Evolutionary conservation across 2,888 invertebrate species (phyloP).

Genomic region (Scaptomyza reducta): DNA sequence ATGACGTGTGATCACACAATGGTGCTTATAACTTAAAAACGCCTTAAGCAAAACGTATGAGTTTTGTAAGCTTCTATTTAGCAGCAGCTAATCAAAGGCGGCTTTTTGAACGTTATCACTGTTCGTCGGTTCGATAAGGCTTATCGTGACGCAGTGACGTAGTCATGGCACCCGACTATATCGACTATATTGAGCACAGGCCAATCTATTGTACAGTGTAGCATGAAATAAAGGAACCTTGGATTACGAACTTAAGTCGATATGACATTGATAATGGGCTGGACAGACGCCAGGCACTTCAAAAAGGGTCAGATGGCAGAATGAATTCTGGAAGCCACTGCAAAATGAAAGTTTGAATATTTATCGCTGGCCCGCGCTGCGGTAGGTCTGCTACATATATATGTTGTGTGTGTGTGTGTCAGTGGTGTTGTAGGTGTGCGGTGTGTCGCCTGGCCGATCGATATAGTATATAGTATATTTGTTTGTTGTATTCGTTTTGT

Average conservation of each 20-base stretch:
- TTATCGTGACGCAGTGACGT: slow-evolving; percentile 46
- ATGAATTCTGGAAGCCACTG: slow-evolving; percentile 65
- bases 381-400: slow-evolving; percentile 51
- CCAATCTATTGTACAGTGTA: slow-evolving; percentile 17
- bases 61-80: slow-evolving; percentile 7
- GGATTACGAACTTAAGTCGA: slow-evolving; percentile 6
- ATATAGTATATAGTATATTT: slow-evolving; percentile 1
- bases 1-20: slow-evolving; percentile 16
- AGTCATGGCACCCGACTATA: neutral
- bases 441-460: slow-evolving; percentile 63
- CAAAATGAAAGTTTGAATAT: slow-evolving; percentile 66
- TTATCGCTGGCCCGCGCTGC: slow-evolving; percentile 63
- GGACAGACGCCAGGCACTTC: slow-evolving; percentile 61
- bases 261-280: slow-evolving; percentile 39
- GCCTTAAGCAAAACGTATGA: neutral
- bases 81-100: slow-evolving; percentile 7
- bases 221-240: slow-evolving; percentile 8
- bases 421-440: slow-evolving; percentile 57
- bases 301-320: slow-evolving; percentile 34
- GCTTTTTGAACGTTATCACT: neutral
- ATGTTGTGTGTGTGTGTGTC: slow-evolving; percentile 6
- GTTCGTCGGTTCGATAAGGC: slow-evolving; percentile 22
- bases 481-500: slow-evolving; percentile 16
- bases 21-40: neutral
- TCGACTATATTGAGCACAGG: no score